Percentiles rank a stretch among this genome's conserved stretches.
phyloP scores from a whole-genome alignment of 2,888 invertebrate species.

The Polyommatus icarus region DNA sequence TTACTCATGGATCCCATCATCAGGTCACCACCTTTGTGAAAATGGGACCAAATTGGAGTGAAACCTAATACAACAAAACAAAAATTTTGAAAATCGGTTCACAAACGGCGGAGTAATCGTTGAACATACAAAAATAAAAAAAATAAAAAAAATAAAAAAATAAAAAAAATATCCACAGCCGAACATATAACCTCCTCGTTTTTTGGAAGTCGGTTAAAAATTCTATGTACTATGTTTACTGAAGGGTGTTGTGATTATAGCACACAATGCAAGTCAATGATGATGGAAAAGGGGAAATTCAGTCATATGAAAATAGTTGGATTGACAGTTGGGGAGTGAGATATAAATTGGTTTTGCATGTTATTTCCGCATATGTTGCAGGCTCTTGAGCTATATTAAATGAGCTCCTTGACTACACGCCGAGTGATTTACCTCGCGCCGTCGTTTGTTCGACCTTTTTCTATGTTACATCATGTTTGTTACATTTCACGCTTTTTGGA shows the following conservation, averaged over 20 bases:
- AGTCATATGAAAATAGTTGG: neutral
- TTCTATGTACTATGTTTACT: neutral
- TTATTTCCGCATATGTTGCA: conserved; percentile 37
- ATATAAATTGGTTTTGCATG: conserved; percentile 32
- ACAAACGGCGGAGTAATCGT: no score
- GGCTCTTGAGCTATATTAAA: conserved; percentile 31
- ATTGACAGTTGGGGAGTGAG: conserved; percentile 16
- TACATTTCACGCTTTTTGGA: neutral
- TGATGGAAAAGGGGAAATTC: neutral
- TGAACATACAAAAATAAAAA: no score
- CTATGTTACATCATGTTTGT: neutral
- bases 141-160: no score
- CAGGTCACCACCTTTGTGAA: no score
- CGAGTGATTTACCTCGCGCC: conserved; percentile 3
- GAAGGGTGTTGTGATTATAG: neutral
- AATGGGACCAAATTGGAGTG: no score
- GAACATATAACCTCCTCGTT: no score
- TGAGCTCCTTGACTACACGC: conserved; percentile 24
- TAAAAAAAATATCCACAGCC: no score
- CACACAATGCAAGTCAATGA: neutral
- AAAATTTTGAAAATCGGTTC: no score
- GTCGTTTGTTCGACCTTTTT: conserved; percentile 15
- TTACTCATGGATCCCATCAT: no score
- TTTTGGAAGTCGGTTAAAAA: no score
- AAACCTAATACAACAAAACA: no score